Evolutionary conservation across 2,113 vertebrate species (phyloP).

Genomic region (Pardalotus punctatus): DNA sequence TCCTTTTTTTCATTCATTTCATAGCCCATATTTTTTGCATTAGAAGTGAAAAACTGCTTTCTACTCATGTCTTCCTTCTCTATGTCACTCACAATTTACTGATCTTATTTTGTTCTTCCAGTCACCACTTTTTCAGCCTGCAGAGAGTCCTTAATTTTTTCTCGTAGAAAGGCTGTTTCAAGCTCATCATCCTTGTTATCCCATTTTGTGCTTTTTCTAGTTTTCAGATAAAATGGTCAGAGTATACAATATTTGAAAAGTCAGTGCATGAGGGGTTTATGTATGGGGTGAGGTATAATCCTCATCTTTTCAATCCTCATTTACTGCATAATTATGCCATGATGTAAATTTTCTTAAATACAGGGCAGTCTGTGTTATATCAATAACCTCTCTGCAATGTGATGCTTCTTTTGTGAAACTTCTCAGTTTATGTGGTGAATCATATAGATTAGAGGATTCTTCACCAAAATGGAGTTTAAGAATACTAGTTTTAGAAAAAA

Average conservation of each 20-base stretch:
- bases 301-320: neutral
- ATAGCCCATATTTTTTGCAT: neutral
- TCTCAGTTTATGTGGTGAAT: neutral
- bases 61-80: neutral
- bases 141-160: neutral
- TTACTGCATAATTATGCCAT: neutral
- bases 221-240: neutral
- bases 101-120: neutral
- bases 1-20: neutral
- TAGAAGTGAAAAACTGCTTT: neutral
- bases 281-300: neutral
- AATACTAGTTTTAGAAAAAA: neutral
- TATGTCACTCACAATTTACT: neutral
- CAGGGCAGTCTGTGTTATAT: neutral
- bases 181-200: neutral
- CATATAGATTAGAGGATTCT: neutral
- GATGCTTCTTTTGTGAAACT: neutral
- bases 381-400: neutral
- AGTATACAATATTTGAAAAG: neutral
- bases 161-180: neutral
- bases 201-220: neutral
- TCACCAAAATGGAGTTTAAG: neutral
- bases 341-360: neutral
- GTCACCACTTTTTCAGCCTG: neutral
- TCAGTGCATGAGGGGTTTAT: neutral